Percentiles rank a stretch among this genome's conserved stretches.
phyloP scores from a whole-genome alignment of 1,140 invertebrate species.

The Eufriesea mexicana region DNA sequence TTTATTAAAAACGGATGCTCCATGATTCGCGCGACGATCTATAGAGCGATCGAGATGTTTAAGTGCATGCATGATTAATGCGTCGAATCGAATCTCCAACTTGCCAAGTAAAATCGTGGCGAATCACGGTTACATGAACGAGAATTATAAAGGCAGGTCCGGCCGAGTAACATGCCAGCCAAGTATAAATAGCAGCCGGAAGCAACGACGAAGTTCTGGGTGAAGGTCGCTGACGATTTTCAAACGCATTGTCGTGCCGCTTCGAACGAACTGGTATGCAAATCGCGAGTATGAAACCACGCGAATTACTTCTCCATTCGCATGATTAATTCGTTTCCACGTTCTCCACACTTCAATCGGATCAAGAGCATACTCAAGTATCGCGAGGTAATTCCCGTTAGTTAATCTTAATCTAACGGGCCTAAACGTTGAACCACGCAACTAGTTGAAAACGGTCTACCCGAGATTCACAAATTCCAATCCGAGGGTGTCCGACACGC shows the following conservation, averaged over 20 bases:
- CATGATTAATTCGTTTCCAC: too few species aligned
- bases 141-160: neutral
- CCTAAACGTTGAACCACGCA: neutral
- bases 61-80: neutral
- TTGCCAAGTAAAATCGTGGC: neutral
- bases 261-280: too few species aligned
- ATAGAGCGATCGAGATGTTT: too few species aligned
- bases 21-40: too few species aligned
- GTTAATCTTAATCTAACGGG: neutral
- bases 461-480: too few species aligned
- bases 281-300: too few species aligned
- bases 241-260: too few species aligned
- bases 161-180: neutral
- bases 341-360: too few species aligned
- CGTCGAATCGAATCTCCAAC: neutral
- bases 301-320: too few species aligned
- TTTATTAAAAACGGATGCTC: too few species aligned
- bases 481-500: too few species aligned
- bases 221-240: constrained; percentile 45
- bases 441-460: neutral
- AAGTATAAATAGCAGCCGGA: constrained; percentile 47
- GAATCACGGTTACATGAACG: neutral
- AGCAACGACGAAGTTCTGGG: constrained; percentile 52
- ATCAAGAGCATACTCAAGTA: neutral
- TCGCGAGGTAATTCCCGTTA: neutral